Percentiles rank a stretch among this genome's conserved stretches.
Conservation (phyloP, 2,888 invertebrate genomes). For the Ametastegia equiseti region DNA sequence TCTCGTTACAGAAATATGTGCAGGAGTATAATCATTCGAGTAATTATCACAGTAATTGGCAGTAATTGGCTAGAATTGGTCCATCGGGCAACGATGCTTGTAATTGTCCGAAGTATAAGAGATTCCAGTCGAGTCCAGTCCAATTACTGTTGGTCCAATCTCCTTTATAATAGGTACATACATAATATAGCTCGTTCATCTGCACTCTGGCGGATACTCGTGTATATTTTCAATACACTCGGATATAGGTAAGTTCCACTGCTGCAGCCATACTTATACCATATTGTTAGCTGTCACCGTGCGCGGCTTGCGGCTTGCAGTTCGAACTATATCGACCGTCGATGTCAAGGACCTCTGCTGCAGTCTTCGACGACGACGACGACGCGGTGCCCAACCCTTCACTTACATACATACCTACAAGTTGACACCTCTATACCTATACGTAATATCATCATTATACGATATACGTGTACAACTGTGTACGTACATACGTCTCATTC, state of each 20-base stretch:
- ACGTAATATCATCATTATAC: too few species aligned
- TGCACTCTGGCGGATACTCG: not conserved
- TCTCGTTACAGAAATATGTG: not conserved
- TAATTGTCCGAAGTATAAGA: not conserved
- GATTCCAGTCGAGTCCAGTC: not conserved
- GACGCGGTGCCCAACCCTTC: slow-evolving; percentile 5
- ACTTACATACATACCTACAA: not conserved
- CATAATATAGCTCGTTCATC: too few species aligned
- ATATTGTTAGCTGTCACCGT: not conserved
- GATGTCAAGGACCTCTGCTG: slow-evolving; percentile 22
- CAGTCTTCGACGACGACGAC: slow-evolving; percentile 21
- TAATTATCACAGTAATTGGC: slow-evolving; percentile 3
- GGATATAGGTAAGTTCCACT: not conserved
- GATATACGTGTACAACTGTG: not conserved
- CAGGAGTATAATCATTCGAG: not conserved
- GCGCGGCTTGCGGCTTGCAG: not conserved
- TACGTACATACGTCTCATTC: not conserved
- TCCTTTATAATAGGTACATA: not conserved
- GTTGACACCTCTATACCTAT: not conserved
- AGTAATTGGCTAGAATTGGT: slow-evolving; percentile 28
- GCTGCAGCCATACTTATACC: slow-evolving; percentile 7
- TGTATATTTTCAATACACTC: not conserved
- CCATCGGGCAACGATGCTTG: not conserved
- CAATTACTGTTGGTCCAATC: too few species aligned
- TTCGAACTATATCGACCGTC: slow-evolving; percentile 35